Evolutionary conservation across 53 echinoderm and acorn worm genomes (phyloP).

Genomic region (Glandiceps talaboti): DNA sequence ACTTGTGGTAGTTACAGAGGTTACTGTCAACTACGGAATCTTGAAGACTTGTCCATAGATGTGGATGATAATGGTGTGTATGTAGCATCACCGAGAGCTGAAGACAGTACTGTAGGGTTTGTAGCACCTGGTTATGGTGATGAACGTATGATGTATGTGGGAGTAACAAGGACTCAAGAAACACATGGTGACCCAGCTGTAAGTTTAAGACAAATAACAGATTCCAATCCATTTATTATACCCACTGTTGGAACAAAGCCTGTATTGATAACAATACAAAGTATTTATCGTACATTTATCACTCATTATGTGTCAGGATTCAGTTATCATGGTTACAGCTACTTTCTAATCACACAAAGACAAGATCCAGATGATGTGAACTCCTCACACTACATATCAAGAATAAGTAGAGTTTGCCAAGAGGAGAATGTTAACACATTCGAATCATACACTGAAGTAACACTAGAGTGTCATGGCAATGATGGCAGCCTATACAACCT

Average conservation of each 20-base stretch:
- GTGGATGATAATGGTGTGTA: neutral
- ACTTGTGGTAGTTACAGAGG: slow-evolving; percentile 19
- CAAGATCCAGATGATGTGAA: no score
- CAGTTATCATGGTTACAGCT: neutral
- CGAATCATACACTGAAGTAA: neutral
- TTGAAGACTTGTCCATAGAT: slow-evolving; percentile 3
- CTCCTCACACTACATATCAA: neutral
- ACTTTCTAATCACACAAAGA: neutral
- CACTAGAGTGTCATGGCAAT: neutral
- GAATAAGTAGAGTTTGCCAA: neutral
- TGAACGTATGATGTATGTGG: neutral
- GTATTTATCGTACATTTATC: no score
- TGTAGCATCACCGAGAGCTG: neutral
- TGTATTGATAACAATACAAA: no score
- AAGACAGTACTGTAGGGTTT: neutral
- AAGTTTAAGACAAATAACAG: neutral
- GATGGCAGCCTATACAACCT: neutral
- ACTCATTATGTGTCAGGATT: neutral
- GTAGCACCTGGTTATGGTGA: neutral
- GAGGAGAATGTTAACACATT: neutral
- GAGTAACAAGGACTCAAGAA: neutral
- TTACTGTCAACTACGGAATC: slow-evolving; percentile 12
- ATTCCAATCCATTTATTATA: neutral
- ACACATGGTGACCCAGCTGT: neutral
- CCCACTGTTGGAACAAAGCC: no score